Evolutionary conservation across 2,797 vertebrate species (phyloP), one percentile per base, ranked within the genome.

Genomic region (Epinephelus awoara): DNA sequence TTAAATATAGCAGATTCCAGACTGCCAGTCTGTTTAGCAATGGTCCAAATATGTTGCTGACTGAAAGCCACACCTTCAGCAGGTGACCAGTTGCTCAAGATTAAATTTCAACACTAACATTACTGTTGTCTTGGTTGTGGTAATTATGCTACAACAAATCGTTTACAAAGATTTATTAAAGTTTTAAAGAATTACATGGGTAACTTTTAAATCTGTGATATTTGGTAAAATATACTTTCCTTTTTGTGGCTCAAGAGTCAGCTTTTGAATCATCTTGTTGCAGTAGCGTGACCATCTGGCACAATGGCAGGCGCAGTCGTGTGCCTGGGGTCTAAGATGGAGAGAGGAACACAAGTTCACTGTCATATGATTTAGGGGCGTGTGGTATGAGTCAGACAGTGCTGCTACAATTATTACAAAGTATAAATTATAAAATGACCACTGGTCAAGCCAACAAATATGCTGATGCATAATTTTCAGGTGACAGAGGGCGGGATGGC

Each of bases 231-330:
- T 73, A 27, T 11, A 13, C 34, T 38, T 52, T 77, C 19, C 15
- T 52, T 64, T 57, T 23, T 44, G 3, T 8, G 40, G 27, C 2
- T 67, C 5, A 3, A 49, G 29, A 10, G 34, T 6, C 15, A 8
- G 38, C 66, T 21, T 75, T 25, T 54, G 69, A 49, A 62, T 47
- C 29, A 17, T 38, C 34, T 56, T n/a, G 34, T 18, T 72, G 69
- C 27, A 47, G 14, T 46, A 55, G 38, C 44, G 23, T 47, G 61
- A 40, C 77, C 83, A 81, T 83, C 77, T 81, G 65, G 44, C 52
- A 47, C n/a, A 8, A 67, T 84, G 74, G 71, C 78, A 82, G 42
- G 17, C 29, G 68, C 7, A 25, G 47, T 49, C 6, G 47, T 19
- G 7, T 18, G 47, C 47, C 47, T 8, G 49, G 67, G 59, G 42